Base-by-base conservation (phyloP, 2,888 invertebrate genomes). In the Athrips mouffetella region DNA sequence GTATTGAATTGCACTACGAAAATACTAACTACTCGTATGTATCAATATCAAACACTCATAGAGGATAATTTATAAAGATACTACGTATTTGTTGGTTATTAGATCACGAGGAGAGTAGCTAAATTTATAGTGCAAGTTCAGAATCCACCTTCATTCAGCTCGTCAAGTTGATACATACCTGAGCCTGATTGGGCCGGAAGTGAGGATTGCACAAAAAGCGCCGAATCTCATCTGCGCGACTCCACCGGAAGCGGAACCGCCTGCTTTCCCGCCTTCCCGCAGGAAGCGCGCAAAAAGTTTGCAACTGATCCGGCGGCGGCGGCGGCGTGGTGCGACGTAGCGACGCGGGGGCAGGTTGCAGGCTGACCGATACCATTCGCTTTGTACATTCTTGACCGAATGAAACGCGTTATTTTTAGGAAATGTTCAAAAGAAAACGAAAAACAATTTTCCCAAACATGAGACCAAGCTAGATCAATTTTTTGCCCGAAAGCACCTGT, bases 241-340 rank as follows among this genome's bases (percentile, higher is more conserved):
- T 82, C 85, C 84, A 77, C 59, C 79, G 84, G 83, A 82, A 71
- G 63, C 76, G 83, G 86, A 81, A 80, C 75, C 77, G 80, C 74
- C 79, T 81, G 83, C 70, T 62, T 63, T 59, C 61, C 61, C 60
- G 60, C 59, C 60, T 62, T 59, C 60, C 59, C 60, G 60, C 61
- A 68, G 75, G 75, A 75, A 69, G 64, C 60, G 65, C 47, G 62
- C 70, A 75, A 76, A 76, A 74, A 74, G 68, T 65, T 56, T 54
- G 70, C 70, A 54, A 65, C 63, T 61, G 71, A n/a, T n/a, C n/a
- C n/a, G n/a, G n/a, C n/a, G n/a, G n/a, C n/a, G n/a, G n/a, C n/a
- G n/a, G n/a, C n/a, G n/a, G n/a, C n/a, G n/a, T n/a, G n/a, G n/a
- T n/a, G n/a, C n/a, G n/a, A n/a, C n/a, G n/a, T 65, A 58, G 52